Base-by-base conservation (phyloP, 1,140 invertebrate genomes). In the Leptinotarsa defecta region DNA sequence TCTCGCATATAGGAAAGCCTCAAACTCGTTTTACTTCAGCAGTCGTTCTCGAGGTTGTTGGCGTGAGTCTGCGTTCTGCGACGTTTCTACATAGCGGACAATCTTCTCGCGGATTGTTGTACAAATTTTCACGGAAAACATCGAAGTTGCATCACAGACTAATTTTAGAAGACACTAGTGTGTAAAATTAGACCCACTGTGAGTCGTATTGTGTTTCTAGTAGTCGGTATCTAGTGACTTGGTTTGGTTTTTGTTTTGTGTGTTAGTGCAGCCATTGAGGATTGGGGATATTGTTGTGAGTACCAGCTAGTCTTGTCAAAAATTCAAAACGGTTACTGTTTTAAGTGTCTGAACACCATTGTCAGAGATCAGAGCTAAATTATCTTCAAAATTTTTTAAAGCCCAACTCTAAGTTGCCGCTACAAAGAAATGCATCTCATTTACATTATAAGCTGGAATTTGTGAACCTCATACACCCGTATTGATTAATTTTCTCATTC, bases 1-100 rank as follows among this genome's bases (percentile, higher is more conserved):
- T 80, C 77, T 74, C 52, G 15, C 76, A 80, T 77, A 78, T 80
- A 78, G 76, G 74, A 79, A 77, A 77, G 71, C 68, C 43, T 63
- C 67, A 75, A 80, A 80, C 74, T 68, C 22, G 75, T 78, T 76
- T 75, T 65, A 64, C 68, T 74, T 65, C 49, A 68, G 48, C 78
- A 80, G 78, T 80, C 73, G 76, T 22, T 52, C 19, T 68, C 43
- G 65, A 27, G 65, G 22, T 70, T 34, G 68, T 49, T 24, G 69
- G 8, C 43, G 43, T 22, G 49, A 22, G n/a, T 49, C 1, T 20
- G 43, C 24, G 69, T 22, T 57, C 24, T 49, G 17, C 68, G 24
- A 57, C 52, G 52, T 57, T 57, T 57, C 52, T 17, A 57, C 13
- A 57, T 17, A 57, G n/a, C 52, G 52, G 52, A 17, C 52, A 43